Conservation (phyloP, 2,888 invertebrate species). For the Lasiommata megera region DNA sequence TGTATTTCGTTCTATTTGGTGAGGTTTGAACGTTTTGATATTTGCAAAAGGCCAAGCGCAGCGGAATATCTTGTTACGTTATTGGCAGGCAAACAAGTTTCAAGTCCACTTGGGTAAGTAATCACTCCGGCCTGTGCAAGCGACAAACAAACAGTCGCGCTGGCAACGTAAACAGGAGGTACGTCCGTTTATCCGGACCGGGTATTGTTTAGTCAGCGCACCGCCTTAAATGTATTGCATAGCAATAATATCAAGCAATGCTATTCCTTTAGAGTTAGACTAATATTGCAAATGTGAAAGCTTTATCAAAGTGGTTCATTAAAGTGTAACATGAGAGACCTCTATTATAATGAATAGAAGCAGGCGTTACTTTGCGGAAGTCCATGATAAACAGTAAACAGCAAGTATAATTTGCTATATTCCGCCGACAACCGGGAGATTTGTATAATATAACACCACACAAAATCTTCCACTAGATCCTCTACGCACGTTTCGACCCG, state of each 20-base stretch:
- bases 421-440: no score
- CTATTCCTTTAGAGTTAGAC: no score
- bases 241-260: slow-evolving; percentile 1
- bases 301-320: no score
- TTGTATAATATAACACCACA: no score
- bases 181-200: slow-evolving; percentile 11
- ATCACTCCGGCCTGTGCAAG: slow-evolving; percentile 16
- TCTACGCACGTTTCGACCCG: no score
- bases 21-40: neutral
- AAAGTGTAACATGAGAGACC: no score
- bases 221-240: slow-evolving; percentile 11
- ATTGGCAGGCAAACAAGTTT: slow-evolving; percentile 10
- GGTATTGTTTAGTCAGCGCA: slow-evolving; percentile 19
- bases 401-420: no score
- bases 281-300: no score
- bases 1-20: neutral
- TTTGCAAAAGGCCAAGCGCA: neutral
- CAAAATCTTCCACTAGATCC: no score
- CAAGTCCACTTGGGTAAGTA: slow-evolving; percentile 21
- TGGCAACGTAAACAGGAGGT: slow-evolving; percentile 21
- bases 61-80: neutral
- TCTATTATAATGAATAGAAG: no score
- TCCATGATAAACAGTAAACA: no score
- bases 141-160: slow-evolving; percentile 16
- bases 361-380: no score